Base-by-base conservation (phyloP, 2,888 invertebrate genomes). In the Drosophila ustulata region DNA sequence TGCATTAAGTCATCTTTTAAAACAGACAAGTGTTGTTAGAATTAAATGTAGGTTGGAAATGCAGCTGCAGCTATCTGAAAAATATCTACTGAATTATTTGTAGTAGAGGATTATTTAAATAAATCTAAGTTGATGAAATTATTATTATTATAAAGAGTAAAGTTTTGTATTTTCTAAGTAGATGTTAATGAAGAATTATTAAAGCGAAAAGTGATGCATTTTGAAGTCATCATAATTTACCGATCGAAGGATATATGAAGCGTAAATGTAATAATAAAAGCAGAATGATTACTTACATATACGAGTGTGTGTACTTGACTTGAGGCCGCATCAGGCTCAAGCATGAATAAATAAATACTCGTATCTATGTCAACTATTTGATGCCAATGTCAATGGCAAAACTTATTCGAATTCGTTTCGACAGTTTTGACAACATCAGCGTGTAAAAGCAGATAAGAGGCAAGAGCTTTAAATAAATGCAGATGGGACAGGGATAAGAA, bases 391-490 rank as follows among this genome's bases (percentile, higher is more conserved):
- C 52, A 37, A 37, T 57, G 39, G 30, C 25, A 45, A 32, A 57
- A 58, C 57, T 51, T 50, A 46, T 56, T 51, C 7, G n/a, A 23
- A 30, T 55, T 59, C 25, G 50, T 23, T 47, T 51, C 46, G 74
- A 68, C 62, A 57, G 47, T 53, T 72, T 63, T 39, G 72, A 73
- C 75, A 75, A 58, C 57, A 69, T 69, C 57, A 47, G 46, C 51
- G 63, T 66, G 66, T 71, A 66, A 75, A 66, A 66, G 75, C 49
- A 61, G 76, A 74, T 75, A 66, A 71, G 28, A 61, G 66, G 13
- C 25, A 32, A 66, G 30, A 34, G 66, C 53, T 52, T 62, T 49
- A 51, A 76, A 58, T 67, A 76, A 58, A 71, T 66, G 57, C 47
- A 34, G 46, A 71, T 71, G 76, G 37, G 26, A 52, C 56, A 50